A percentile compares a stretch with the other conserved stretches of the same genome.
Conservation (phyloP, 1,140 invertebrate species). For the Drosophila lini region DNA sequence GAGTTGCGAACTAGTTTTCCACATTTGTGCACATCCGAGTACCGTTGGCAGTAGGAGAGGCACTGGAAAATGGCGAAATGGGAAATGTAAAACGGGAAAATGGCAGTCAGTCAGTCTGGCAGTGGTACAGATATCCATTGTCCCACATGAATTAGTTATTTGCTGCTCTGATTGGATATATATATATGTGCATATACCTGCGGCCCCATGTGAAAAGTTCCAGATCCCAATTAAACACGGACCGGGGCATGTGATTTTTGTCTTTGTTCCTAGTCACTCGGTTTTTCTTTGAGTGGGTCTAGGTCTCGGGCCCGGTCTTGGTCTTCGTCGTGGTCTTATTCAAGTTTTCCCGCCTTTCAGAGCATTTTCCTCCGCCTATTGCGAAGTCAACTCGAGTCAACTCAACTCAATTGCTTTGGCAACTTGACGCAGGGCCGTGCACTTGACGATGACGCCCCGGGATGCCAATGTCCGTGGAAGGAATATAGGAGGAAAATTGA, state of each 20-base stretch:
- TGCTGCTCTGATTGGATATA: conserved; percentile 52
- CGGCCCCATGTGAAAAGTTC: conserved; percentile 41
- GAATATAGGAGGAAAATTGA: conserved; percentile 3
- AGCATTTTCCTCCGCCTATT: neutral
- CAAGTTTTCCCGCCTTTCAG: conserved; percentile 4
- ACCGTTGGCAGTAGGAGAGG: conserved; percentile 10
- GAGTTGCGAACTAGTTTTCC: conserved; percentile 35
- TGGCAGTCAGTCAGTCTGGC: conserved; percentile 17
- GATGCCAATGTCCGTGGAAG: conserved; percentile 16
- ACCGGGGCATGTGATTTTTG: conserved; percentile 39
- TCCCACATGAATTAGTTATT: conserved; percentile 65
- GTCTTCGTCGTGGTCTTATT: conserved; percentile 13
- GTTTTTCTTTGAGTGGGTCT: conserved; percentile 18
- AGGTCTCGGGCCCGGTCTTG: conserved; percentile 5
- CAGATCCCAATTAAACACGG: conserved; percentile 50
- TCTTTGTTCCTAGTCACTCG: conserved; percentile 9
- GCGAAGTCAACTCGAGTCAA: conserved; percentile 41
- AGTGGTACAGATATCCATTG: conserved; percentile 45
- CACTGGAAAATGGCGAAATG: conserved; percentile 7
- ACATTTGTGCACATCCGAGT: conserved; percentile 12
- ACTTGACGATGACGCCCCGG: conserved; percentile 49
- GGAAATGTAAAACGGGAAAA: conserved; percentile 25
- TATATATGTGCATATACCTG: neutral
- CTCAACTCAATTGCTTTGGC: conserved; percentile 59
- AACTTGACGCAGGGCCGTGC: conserved; percentile 56